phyloP scores from a whole-genome alignment of 2,797 vertebrate species.

The Luscinia megarhynchos region DNA sequence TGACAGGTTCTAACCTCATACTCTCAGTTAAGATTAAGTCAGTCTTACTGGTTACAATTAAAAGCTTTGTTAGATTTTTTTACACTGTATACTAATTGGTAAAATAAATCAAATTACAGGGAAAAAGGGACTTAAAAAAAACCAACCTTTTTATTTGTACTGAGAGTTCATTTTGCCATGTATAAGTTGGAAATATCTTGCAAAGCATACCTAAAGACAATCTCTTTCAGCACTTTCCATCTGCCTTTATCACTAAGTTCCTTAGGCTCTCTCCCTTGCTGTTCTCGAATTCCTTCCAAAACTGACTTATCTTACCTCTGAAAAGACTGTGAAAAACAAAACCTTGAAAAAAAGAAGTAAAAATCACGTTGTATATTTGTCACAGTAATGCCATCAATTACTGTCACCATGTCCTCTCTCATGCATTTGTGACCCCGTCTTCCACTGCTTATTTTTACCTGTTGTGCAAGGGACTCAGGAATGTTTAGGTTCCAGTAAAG shows the following conservation, averaged over 20 bases:
- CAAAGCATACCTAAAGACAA: background rate
- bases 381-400: background rate
- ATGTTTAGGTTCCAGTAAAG: background rate
- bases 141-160: background rate
- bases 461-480: background rate
- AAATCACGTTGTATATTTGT: background rate
- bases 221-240: background rate
- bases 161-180: background rate
- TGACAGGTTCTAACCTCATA: background rate
- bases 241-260: background rate
- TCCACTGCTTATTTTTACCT: background rate
- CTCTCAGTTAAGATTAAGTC: background rate
- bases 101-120: constrained; percentile 3
- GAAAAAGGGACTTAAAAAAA: background rate
- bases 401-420: background rate
- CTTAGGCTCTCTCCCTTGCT: background rate
- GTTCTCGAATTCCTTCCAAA: background rate
- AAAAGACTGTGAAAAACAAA: constrained; percentile 15
- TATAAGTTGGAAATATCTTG: background rate
- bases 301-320: background rate
- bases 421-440: background rate
- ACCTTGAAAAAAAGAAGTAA: background rate
- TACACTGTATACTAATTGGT: background rate
- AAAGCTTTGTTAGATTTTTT: background rate
- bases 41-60: background rate